Percentiles rank a stretch among this genome's conserved stretches.
phyloP scores from a whole-genome alignment of 2,888 invertebrate genomes.

The Dromius quadrimaculatus region DNA sequence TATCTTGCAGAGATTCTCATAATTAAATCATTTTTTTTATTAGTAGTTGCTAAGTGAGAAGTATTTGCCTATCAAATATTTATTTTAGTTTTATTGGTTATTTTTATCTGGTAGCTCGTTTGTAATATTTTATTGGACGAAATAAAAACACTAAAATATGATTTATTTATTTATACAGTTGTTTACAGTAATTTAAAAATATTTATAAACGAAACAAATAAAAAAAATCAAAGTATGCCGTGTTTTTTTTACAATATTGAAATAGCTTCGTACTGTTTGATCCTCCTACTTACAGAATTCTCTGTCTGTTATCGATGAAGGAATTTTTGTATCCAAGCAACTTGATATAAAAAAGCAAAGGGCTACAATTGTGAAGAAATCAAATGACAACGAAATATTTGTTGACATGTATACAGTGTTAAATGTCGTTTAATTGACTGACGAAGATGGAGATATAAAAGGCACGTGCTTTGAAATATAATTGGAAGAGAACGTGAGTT shows the following conservation, averaged over 20 bases:
- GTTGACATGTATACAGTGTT: background rate
- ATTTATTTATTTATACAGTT: no score
- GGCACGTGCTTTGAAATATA: background rate
- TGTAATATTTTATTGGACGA: background rate
- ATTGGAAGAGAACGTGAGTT: conserved; percentile 3
- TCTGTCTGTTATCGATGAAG: no score
- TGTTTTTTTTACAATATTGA: no score
- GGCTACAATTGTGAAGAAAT: conserved; percentile 17
- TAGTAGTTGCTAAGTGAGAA: background rate
- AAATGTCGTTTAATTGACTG: conserved; percentile 11
- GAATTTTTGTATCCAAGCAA: no score
- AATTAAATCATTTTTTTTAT: no score
- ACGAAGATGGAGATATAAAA: background rate
- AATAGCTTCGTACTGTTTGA: no score
- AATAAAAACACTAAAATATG: background rate
- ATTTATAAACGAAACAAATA: no score
- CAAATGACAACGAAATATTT: conserved; percentile 14
- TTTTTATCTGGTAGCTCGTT: background rate
- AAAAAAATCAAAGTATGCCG: no score
- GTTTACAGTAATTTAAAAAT: no score
- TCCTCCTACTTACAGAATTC: no score
- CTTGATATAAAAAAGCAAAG: no score
- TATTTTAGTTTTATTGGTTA: conserved; percentile 7
- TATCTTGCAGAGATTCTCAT: background rate
- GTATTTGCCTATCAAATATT: background rate